Evolutionary conservation across 2,113 vertebrate genomes (phyloP), one percentile per base, ranked within the genome.

Genomic region (Tyrannus savana): DNA sequence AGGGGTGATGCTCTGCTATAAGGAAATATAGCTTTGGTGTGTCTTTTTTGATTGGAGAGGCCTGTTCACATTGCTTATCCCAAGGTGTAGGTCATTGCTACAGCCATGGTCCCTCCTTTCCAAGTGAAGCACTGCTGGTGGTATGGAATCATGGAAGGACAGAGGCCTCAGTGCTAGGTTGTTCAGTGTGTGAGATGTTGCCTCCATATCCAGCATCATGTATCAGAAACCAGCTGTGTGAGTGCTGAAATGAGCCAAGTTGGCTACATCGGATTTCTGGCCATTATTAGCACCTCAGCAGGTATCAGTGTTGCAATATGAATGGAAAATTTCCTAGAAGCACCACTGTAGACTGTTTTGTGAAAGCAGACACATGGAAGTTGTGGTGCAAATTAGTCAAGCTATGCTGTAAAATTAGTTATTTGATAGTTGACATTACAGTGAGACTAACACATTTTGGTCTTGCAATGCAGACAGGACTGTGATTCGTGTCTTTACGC

Each of bases 401-500:
- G 17, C 41, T 52, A 5, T 42, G 76, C 56, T 53, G 44, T 23
- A 66, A 89, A 91, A 68, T 79, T 44, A 55, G 21, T 21, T 73
- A 50, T 58, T 47, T 50, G 18, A 5, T 74, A 66, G 67, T 23
- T 58, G 62, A 5, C 39, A 46, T 90, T 85, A 41, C 28, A 33
- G 7, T 14, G 33, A 47, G 19, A 44, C 24, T 37, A 33, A 44
- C 35, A 46, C 0, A 2, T 84, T 86, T 84, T 60, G 35, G 31
- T 93, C 79, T 72, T 64, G 79, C 19, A 52, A 3, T 19, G 30
- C 78, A 81, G 67, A 44, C 47, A 71, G 35, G 33, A 28, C 79
- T 75, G 56, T 89, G 87, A 88, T 67, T 73, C n/a, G 50, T 89
- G 71, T 90, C 72, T 90, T 90, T 53, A 86, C 63, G 46, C 73